Percentiles rank a stretch among this genome's conserved stretches.
phyloP scores from a whole-genome alignment of 1,140 invertebrate genomes.

The Carcinoscorpius rotundicauda region DNA sequence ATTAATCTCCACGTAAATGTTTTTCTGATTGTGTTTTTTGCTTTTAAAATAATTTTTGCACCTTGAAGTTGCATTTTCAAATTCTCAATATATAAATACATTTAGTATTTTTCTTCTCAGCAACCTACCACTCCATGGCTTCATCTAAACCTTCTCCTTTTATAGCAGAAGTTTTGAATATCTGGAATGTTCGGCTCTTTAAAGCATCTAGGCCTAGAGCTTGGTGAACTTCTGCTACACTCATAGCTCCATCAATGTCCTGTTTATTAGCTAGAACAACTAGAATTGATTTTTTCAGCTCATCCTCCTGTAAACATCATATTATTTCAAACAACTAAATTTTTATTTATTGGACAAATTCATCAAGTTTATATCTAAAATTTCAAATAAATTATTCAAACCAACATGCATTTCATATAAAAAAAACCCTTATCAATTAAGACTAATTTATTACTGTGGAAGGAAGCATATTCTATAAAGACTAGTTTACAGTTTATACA shows the following conservation, averaged over 20 bases:
- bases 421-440: too few species aligned
- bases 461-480: too few species aligned
- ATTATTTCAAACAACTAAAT: too few species aligned
- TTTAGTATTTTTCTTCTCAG: too few species aligned
- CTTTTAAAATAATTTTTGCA: slow-evolving; percentile 5
- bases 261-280: slow-evolving; percentile 99
- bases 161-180: slow-evolving; percentile 97
- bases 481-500: too few species aligned
- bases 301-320: slow-evolving; percentile 66
- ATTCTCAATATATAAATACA: neutral
- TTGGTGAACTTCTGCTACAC: slow-evolving; percentile 91
- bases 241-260: slow-evolving; percentile 94
- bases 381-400: too few species aligned
- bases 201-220: slow-evolving; percentile 86
- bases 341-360: neutral
- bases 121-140: slow-evolving; percentile 87
- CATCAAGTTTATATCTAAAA: slow-evolving; percentile 11
- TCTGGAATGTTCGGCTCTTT: slow-evolving; percentile 97
- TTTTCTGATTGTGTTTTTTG: slow-evolving; percentile 3
- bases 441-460: too few species aligned
- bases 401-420: too few species aligned
- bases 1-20: neutral
- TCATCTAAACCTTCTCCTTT: slow-evolving; percentile 97
- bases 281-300: slow-evolving; percentile 84
- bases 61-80: slow-evolving; percentile 1